phyloP scores from a whole-genome alignment of 2,888 invertebrate genomes.

The Sarcophaga rosellei region DNA sequence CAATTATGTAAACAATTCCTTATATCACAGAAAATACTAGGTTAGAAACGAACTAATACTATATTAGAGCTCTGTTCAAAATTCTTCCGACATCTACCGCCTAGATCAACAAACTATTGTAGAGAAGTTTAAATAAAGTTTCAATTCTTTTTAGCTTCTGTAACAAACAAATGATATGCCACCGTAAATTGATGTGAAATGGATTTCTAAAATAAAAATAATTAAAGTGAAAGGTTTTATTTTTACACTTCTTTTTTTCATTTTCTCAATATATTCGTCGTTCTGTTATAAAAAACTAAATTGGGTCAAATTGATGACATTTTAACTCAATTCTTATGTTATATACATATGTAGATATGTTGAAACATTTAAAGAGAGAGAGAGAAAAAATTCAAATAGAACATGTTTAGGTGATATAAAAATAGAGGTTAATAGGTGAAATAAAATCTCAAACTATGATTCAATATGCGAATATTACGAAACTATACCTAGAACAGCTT shows the following conservation, averaged over 20 bases:
- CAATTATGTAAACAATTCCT: too few relatives aligned
- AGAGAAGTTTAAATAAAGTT: too few relatives aligned
- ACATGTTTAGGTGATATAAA: too few relatives aligned
- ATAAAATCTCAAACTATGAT: background rate
- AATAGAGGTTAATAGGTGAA: conserved; percentile 3
- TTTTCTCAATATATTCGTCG: background rate
- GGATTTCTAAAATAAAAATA: background rate
- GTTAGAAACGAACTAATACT: too few relatives aligned
- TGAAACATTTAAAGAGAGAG: background rate
- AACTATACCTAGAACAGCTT: too few relatives aligned
- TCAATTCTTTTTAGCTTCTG: too few relatives aligned
- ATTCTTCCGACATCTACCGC: too few relatives aligned
- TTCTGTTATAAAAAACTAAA: conserved; percentile 1
- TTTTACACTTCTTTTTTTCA: background rate
- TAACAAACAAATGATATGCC: too few relatives aligned
- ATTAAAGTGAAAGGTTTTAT: conserved; percentile 19
- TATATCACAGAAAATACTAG: too few relatives aligned
- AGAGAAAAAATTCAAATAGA: background rate
- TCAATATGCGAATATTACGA: background rate
- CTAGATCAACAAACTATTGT: too few relatives aligned
- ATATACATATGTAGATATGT: background rate
- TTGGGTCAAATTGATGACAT: conserved; percentile 15
- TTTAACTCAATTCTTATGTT: conserved; percentile 17
- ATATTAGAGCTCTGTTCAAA: too few relatives aligned
- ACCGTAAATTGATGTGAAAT: too few relatives aligned